These are phyloP conservation scores for Prionchulus punctatus DNA, from an alignment of 2,888 invertebrate species.

Conservation along the genomic window DNA sequence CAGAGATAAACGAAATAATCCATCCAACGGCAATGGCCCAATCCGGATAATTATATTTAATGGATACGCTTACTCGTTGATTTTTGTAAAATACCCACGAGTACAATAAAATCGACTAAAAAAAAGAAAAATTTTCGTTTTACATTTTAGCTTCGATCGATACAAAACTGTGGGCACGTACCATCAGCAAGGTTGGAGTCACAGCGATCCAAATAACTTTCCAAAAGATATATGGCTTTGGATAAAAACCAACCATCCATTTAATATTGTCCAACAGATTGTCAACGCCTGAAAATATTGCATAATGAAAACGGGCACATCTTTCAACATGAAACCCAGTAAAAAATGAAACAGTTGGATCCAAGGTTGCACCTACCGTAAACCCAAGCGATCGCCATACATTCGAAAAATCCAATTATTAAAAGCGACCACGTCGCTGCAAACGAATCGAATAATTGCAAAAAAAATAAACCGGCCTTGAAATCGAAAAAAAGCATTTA, in stretches of 20 bases:
- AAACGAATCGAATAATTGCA: conserved; percentile 40
- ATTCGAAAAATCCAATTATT: conserved; percentile 45
- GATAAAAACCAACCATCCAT: conserved; percentile 46
- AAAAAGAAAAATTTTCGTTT: neutral
- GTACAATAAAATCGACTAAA: conserved; percentile 56
- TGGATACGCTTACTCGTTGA: neutral
- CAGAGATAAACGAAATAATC: conserved; percentile 52
- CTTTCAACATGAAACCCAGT: neutral
- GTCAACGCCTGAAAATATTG: conserved; percentile 33
- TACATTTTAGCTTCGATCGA: neutral
- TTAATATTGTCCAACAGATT: conserved; percentile 40
- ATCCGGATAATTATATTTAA: conserved; percentile 37
- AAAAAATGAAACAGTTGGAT: neutral
- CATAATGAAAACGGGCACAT: too few species aligned
- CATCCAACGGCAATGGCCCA: conserved; percentile 52
- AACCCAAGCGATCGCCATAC: conserved; percentile 40
- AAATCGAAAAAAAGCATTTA: neutral
- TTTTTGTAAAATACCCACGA: conserved; percentile 42
- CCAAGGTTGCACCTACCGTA: conserved; percentile 33
- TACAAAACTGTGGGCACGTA: conserved; percentile 38
- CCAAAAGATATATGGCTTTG: conserved; percentile 50
- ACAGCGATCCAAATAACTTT: conserved; percentile 52
- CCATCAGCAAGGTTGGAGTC: conserved; percentile 52
- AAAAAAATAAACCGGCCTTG: conserved; percentile 38
- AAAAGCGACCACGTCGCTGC: conserved; percentile 41